Conservation (phyloP, 2,113 vertebrate genomes). For the Sander lucioperca region DNA sequence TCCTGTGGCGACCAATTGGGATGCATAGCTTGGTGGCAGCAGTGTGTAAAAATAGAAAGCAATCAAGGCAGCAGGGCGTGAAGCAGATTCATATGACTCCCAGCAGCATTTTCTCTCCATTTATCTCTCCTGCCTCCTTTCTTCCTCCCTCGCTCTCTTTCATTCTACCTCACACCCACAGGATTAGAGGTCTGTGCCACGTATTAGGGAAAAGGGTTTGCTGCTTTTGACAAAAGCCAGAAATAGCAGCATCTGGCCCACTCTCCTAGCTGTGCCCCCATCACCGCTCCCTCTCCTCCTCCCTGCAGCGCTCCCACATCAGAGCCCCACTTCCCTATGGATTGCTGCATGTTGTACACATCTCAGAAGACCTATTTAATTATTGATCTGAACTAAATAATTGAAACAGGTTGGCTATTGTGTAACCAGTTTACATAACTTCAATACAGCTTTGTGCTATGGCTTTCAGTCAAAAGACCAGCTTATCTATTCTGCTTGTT, state of each 20-base stretch:
- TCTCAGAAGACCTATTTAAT: slow-evolving; percentile 56
- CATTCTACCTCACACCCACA: slow-evolving; percentile 80
- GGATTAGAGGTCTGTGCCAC: slow-evolving; percentile 79
- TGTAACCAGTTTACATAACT: slow-evolving; percentile 78
- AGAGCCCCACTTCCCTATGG: slow-evolving; percentile 50
- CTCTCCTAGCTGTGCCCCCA: slow-evolving; percentile 68
- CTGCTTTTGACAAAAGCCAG: slow-evolving; percentile 74
- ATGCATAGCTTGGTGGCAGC: slow-evolving; percentile 82
- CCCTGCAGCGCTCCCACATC: slow-evolving; percentile 53
- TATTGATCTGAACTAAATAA: slow-evolving; percentile 76
- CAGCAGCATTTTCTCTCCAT: slow-evolving; percentile 82
- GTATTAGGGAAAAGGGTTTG: slow-evolving; percentile 78
- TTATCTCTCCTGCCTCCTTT: slow-evolving; percentile 77
- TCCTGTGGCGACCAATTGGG: slow-evolving; percentile 85
- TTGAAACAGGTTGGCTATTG: slow-evolving; percentile 71
- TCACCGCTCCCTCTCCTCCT: slow-evolving; percentile 36
- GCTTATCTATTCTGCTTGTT: slow-evolving; percentile 53
- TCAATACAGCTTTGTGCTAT: slow-evolving; percentile 51
- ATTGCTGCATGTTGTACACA: slow-evolving; percentile 54
- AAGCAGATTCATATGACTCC: slow-evolving; percentile 85
- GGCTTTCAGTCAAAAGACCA: slow-evolving; percentile 47
- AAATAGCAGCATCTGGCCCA: slow-evolving; percentile 81
- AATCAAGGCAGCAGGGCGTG: slow-evolving; percentile 84
- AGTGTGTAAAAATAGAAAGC: slow-evolving; percentile 89
- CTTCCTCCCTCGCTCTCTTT: slow-evolving; percentile 75